Conservation (phyloP, 2,113 vertebrate species). For the Arothron firmamentum region DNA sequence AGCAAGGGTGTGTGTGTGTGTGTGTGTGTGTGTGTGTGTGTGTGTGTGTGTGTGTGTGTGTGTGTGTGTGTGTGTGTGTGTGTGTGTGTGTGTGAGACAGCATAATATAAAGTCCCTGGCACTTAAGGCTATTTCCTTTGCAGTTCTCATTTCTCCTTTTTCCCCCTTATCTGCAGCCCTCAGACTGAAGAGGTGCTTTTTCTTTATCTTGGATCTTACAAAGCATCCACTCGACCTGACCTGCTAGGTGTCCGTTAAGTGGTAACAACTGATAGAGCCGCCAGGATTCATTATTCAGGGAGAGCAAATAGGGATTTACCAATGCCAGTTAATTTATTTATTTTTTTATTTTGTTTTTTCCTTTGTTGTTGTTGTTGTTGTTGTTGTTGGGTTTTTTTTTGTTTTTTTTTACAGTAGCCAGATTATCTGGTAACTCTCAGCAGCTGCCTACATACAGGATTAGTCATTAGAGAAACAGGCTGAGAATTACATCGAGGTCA, state of each 20-base stretch:
- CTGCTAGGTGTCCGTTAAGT: not conserved
- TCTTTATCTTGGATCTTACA: slow-evolving; percentile 16
- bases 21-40: slow-evolving; percentile 2
- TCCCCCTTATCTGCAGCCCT: slow-evolving; percentile 19
- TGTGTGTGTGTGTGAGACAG: slow-evolving; percentile 1
- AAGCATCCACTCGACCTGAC: slow-evolving; percentile 22
- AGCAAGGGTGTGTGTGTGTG: not conserved
- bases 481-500: not conserved
- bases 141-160: slow-evolving; percentile 3
- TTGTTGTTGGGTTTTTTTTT: too few relatives aligned
- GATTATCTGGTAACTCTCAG: not conserved
- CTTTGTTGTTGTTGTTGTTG: too few relatives aligned
- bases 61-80: not conserved
- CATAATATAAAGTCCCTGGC: not conserved
- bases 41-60: not conserved
- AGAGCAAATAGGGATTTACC: too few relatives aligned
- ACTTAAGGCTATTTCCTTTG: slow-evolving; percentile 19
- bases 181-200: slow-evolving; percentile 17
- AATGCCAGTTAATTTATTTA: too few relatives aligned
- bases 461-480: not conserved
- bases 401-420: slow-evolving; percentile 8
- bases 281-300: too few relatives aligned
- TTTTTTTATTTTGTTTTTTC: too few relatives aligned
- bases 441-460: too few relatives aligned
- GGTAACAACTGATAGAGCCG: too few relatives aligned